Conservation (phyloP, 1,140 invertebrate genomes). For the Drosophila pandora region DNA sequence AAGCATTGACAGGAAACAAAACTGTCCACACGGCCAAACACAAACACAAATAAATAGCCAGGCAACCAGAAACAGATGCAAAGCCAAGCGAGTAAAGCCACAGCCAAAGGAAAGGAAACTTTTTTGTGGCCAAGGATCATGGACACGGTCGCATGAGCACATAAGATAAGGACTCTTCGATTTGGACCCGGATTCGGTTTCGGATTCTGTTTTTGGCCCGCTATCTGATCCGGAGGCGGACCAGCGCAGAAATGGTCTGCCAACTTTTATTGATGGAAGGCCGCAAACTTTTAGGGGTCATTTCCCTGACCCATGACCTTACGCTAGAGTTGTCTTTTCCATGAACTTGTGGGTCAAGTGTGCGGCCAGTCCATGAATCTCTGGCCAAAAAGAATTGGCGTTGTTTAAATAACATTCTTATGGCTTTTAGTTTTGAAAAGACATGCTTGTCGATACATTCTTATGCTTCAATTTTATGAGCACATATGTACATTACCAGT, state of each 20-base stretch:
- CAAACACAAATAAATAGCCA: slow-evolving; percentile 11
- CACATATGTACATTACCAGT: neutral
- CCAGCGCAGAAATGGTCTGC: slow-evolving; percentile 11
- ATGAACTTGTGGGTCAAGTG: slow-evolving; percentile 22
- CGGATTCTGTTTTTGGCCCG: neutral
- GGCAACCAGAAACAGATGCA: slow-evolving; percentile 15
- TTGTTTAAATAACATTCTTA: neutral
- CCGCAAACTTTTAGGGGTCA: slow-evolving; percentile 50
- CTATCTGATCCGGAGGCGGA: neutral
- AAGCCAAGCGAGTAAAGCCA: slow-evolving; percentile 12
- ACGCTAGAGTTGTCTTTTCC: slow-evolving; percentile 20
- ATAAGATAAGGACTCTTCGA: slow-evolving; percentile 54
- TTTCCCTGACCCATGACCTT: slow-evolving; percentile 24
- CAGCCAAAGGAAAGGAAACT: slow-evolving; percentile 30
- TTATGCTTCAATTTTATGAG: too few relatives aligned
- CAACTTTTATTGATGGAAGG: slow-evolving; percentile 67
- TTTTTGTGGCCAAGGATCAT: slow-evolving; percentile 54
- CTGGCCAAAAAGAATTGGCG: neutral
- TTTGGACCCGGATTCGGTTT: slow-evolving; percentile 21
- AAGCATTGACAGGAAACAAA: slow-evolving; percentile 64
- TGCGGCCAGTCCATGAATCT: neutral
- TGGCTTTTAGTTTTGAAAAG: too few relatives aligned
- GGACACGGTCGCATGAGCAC: slow-evolving; percentile 46
- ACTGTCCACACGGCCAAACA: slow-evolving; percentile 35
- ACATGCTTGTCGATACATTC: too few relatives aligned